A percentile compares a stretch with the other conserved stretches of the same genome.
Conservation (phyloP, 2,888 invertebrate genomes). For the Stictocephala bisonia region DNA sequence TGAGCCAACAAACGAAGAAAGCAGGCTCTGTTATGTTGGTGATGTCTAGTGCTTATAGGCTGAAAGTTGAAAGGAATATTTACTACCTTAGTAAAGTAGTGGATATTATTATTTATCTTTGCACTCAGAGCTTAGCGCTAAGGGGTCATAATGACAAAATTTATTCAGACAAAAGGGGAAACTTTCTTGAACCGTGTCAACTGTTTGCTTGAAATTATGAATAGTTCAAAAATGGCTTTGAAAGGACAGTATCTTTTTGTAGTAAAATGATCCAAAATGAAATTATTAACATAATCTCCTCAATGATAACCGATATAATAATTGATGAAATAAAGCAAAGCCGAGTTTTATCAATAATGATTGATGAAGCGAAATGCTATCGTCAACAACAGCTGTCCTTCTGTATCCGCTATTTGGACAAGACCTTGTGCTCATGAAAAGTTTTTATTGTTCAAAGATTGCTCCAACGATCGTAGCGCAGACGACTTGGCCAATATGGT, state of each 20-base stretch:
- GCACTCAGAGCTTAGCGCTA: neutral
- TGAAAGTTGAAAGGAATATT: neutral
- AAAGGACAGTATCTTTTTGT: neutral
- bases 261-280: slow-evolving; percentile 9
- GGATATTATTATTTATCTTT: neutral
- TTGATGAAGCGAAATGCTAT: neutral
- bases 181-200: neutral
- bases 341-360: slow-evolving; percentile 5
- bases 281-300: neutral
- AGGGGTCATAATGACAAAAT: neutral
- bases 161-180: neutral
- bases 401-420: neutral
- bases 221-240: neutral
- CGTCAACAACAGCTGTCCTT: slow-evolving; percentile 16
- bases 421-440: neutral
- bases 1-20: slow-evolving; percentile 5
- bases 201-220: neutral
- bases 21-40: neutral
- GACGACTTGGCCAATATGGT: slow-evolving; percentile 7
- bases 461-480: neutral
- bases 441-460: neutral
- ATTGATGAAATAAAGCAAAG: neutral
- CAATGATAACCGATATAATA: slow-evolving; percentile 9
- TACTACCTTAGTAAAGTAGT: slow-evolving; percentile 6
- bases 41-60: neutral